Percentiles rank a stretch among this genome's conserved stretches.
Evolutionary conservation across 2,888 invertebrate species (phyloP).

Genomic region (Caenorhabditis sulstoni): DNA sequence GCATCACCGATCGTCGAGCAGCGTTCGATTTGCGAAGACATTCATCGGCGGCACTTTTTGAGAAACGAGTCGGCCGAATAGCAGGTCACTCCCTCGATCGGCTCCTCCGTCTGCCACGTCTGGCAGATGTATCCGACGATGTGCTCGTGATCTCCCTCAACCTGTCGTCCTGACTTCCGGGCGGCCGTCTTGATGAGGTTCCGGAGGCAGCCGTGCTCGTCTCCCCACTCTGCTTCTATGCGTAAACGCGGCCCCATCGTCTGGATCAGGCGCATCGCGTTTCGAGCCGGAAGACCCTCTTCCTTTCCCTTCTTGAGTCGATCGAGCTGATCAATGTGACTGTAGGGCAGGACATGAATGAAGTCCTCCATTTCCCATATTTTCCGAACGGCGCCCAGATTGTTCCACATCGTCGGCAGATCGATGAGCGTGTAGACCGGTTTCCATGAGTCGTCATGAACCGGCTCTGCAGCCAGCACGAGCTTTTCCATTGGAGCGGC

Average conservation of each 20-base stretch:
- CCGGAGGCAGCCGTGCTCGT: conserved; percentile 21
- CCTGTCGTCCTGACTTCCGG: neutral
- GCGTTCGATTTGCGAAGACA: no score
- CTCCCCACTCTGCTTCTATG: conserved; percentile 9
- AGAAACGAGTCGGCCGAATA: conserved; percentile 26
- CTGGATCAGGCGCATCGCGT: conserved; percentile 5
- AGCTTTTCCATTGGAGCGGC: conserved; percentile 8
- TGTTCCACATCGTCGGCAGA: conserved; percentile 2
- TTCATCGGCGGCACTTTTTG: neutral
- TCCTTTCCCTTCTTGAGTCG: conserved; percentile 10
- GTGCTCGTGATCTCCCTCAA: conserved; percentile 19
- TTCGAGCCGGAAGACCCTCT: conserved; percentile 17
- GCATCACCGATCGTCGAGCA: no score
- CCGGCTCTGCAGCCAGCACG: conserved; percentile 13
- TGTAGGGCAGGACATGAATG: conserved; percentile 29
- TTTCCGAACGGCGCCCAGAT: conserved; percentile 6
- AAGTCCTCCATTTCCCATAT: conserved; percentile 46
- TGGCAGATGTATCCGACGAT: conserved; percentile 39
- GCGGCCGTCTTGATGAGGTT: conserved; percentile 20
- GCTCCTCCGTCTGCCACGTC: conserved; percentile 11
- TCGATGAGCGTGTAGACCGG: conserved; percentile 51
- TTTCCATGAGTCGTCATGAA: conserved; percentile 31
- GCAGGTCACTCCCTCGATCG: conserved; percentile 44
- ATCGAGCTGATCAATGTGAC: conserved; percentile 28
- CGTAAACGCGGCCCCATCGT: neutral